Percentiles rank a stretch among this genome's conserved stretches.
phyloP scores from a whole-genome alignment of 2,888 invertebrate genomes.

The Lomographa bimaculata region DNA sequence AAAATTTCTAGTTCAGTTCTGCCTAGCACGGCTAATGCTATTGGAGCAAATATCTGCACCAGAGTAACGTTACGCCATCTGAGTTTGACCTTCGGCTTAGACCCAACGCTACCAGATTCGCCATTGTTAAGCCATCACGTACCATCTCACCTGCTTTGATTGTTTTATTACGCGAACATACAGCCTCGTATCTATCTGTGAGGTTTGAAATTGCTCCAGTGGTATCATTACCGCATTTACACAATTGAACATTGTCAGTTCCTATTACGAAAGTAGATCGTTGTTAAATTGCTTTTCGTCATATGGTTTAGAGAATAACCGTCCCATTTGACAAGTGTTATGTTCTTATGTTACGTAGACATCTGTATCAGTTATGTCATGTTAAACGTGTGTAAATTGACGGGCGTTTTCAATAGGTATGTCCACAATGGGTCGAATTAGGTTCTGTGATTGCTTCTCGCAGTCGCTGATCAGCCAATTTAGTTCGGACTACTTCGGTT shows the following conservation, averaged over 20 bases:
- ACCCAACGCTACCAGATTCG: conserved; percentile 16
- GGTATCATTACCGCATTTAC: conserved; percentile 68
- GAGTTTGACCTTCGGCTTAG: conserved; percentile 20
- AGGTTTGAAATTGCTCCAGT: conserved; percentile 48
- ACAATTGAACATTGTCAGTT: conserved; percentile 71
- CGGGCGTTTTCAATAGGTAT: conserved; percentile 25
- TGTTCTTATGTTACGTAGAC: conserved; percentile 33
- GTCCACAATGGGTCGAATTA: conserved; percentile 6
- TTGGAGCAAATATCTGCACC: no score
- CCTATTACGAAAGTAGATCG: conserved; percentile 71
- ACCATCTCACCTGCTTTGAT: conserved; percentile 39
- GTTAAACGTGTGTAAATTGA: conserved; percentile 19
- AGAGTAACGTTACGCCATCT: no score
- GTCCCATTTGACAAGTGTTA: conserved; percentile 54
- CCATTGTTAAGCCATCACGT: conserved; percentile 27
- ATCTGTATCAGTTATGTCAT: conserved; percentile 22
- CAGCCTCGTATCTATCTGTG: conserved; percentile 42
- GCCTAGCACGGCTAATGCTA: no score
- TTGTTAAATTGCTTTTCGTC: conserved; percentile 74
- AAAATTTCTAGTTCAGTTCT: no score
- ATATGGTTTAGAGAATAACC: conserved; percentile 61
- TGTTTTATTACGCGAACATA: conserved; percentile 40
- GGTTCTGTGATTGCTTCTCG: conserved; percentile 3
- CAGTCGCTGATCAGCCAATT: conserved; percentile 2
- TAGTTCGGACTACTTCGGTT: background rate